Evolutionary conservation across 2,888 invertebrate species (phyloP).

Genomic region (Cantharis nigra): DNA sequence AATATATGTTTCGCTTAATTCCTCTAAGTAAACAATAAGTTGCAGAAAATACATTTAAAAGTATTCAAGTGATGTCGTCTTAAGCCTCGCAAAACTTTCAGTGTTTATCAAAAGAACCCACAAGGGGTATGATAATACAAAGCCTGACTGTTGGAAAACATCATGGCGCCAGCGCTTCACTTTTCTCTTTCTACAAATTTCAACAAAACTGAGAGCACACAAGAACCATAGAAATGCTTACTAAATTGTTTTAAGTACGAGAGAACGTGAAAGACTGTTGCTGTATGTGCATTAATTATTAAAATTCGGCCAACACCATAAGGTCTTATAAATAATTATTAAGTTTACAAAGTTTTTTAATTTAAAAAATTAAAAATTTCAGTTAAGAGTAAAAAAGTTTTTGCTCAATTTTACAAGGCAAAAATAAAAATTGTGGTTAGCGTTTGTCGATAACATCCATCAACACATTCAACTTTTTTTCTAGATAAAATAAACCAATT

Average conservation of each 20-base stretch:
- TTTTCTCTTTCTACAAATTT: conserved; percentile 27
- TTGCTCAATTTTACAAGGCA: conserved; percentile 1
- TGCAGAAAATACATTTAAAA: background rate
- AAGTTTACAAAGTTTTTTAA: background rate
- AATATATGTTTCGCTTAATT: conserved; percentile 1
- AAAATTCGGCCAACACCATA: background rate
- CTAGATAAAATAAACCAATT: background rate
- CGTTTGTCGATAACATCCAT: conserved; percentile 6
- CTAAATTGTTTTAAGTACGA: conserved; percentile 21
- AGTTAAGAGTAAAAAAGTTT: conserved; percentile 1
- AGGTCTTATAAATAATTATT: background rate
- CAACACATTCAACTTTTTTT: background rate
- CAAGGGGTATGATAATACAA: conserved; percentile 30
- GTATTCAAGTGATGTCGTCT: conserved; percentile 6
- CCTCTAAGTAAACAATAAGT: background rate
- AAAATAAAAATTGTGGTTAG: background rate
- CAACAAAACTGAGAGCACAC: conserved; percentile 28
- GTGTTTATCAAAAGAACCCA: conserved; percentile 33
- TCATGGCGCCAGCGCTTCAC: conserved; percentile 29
- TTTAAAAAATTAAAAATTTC: background rate
- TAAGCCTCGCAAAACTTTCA: conserved; percentile 20
- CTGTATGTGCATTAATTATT: background rate
- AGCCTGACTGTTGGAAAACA: conserved; percentile 31
- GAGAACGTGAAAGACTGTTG: background rate
- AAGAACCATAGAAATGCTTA: conserved; percentile 23